Percentiles rank a stretch among this genome's conserved stretches.
These are phyloP conservation scores for Drosophila flavopinicola DNA, from an alignment of 2,888 invertebrate species.

Conservation along the genomic window DNA sequence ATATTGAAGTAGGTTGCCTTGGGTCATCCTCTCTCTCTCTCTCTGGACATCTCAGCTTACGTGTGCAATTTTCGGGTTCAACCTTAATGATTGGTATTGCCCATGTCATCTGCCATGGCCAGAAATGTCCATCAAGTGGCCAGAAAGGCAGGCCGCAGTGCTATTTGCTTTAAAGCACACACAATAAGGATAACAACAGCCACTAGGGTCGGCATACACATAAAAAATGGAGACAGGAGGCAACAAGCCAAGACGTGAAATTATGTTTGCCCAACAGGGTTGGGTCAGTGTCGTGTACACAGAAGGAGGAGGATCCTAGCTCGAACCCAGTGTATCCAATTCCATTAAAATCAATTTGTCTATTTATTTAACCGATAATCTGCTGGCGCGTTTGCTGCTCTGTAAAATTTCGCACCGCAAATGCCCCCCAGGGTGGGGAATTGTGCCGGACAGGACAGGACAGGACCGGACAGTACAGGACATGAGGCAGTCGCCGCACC, in stretches of 20 bases:
- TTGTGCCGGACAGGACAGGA: constrained; percentile 41
- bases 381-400: constrained; percentile 52
- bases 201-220: constrained; percentile 36
- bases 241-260: constrained; percentile 58
- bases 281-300: constrained; percentile 34
- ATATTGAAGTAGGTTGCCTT: no score
- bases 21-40: not conserved
- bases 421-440: constrained; percentile 23
- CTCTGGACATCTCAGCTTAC: not conserved
- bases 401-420: constrained; percentile 57
- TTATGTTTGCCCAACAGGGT: constrained; percentile 70
- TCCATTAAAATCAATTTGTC: constrained; percentile 79
- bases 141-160: constrained; percentile 3
- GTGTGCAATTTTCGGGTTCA: not conserved
- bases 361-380: constrained; percentile 77
- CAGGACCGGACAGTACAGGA: no score
- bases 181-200: constrained; percentile 36
- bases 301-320: constrained; percentile 2
- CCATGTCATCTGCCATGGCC: constrained; percentile 22
- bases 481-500: constrained; percentile 36
- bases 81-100: constrained; percentile 26
- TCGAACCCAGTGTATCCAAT: constrained; percentile 59
- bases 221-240: constrained; percentile 21
- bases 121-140: constrained; percentile 26
- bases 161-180: constrained; percentile 29